Evolutionary conservation across 2,113 vertebrate genomes (phyloP), one percentile per base, ranked within the genome.

Genomic region (Ursus arctos): DNA sequence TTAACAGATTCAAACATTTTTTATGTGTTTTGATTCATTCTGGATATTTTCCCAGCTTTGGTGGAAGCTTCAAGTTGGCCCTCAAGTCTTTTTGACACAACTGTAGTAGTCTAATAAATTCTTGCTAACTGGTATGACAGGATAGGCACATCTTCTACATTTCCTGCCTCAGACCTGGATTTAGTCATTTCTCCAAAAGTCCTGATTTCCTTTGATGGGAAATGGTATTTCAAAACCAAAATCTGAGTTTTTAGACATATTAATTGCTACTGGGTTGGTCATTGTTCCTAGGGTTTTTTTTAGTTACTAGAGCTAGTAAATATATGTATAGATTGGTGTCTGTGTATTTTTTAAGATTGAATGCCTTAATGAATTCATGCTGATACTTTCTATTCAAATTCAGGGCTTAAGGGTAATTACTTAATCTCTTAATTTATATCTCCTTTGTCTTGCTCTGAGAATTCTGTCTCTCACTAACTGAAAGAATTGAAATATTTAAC

Each of bases 401-500:
- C 36, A 92, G 53, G 74, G 63, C 21, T 81, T 89, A 4, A 61
- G 43, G 33, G 24, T 72, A 82, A 63, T 89, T 82, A 80, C 4
- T 51, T 86, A 88, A 28, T 31, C 12, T 74, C 55, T 53, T 55
- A 72, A 51, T 21, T 33, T 81, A n/a, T 40, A 49, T 88, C 33
- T 87, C 22, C 22, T 59, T 94, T 87, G n/a, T 79, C 7, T 76
- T 69, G 74, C 33, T 79, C 51, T 91, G 24, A 77, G 72, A 95
- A 53, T 51, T 63, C 74, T 71, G 19, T 59, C 43, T 77, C 22
- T 72, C 28, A 19, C 40, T 47, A 92, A 80, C 59, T 77, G 18
- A 61, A 16, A 95, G 40, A 61, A 61, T 49, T 85, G 79, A 51
- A 80, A 18, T 95, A 72, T 72, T 81, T 95, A 80, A 51, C 67